A percentile compares a stretch with the other conserved stretches of the same genome.
phyloP scores from a whole-genome alignment of 2,113 vertebrate genomes.

The Mormyrus iriodes region DNA sequence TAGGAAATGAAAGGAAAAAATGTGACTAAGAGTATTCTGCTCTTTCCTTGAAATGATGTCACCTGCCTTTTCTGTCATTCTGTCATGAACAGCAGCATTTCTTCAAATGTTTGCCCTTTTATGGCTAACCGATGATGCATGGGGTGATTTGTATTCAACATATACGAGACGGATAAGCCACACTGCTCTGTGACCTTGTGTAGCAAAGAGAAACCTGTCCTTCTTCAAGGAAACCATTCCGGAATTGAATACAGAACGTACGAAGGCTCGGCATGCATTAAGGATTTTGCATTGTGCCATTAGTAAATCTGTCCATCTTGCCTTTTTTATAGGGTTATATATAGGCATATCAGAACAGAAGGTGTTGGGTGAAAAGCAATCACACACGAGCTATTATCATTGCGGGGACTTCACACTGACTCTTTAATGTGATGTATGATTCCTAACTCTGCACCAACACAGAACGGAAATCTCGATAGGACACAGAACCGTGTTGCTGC shows the following conservation, averaged over 20 bases:
- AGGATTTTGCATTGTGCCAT: background rate
- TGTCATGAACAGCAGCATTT: background rate
- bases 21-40: background rate
- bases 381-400: background rate
- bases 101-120: background rate
- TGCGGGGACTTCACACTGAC: background rate
- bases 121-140: background rate
- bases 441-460: background rate
- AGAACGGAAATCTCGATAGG: background rate
- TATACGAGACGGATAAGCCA: slow-evolving; percentile 15
- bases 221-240: slow-evolving; percentile 8
- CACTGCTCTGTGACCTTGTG: slow-evolving; percentile 12
- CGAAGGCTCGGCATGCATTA: background rate
- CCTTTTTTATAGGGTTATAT: background rate
- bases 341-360: background rate
- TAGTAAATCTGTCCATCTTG: background rate
- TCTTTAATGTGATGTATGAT: background rate
- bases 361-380: background rate
- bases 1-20: background rate
- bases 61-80: background rate
- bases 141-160: slow-evolving; percentile 13
- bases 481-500: background rate
- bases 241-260: slow-evolving; percentile 18
- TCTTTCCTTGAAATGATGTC: background rate
- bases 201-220: background rate